Base-by-base conservation (phyloP, 92 coral and sea anemone species). In the Zoanthus sociatus region DNA sequence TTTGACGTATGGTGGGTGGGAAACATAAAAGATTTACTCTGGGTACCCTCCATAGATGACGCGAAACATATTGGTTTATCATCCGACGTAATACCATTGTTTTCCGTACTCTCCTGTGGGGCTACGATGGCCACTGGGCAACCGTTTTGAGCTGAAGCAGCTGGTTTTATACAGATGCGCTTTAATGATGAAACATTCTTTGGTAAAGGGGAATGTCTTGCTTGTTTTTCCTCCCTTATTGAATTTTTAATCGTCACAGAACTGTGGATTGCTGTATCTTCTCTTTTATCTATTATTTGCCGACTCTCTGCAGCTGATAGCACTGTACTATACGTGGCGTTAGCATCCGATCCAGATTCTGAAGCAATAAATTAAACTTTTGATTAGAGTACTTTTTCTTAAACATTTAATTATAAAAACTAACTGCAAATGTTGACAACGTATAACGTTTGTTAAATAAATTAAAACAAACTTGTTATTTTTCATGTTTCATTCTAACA, bases 71-170 rank as follows among this genome's bases (percentile, higher is more conserved):
- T 66, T 6, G 46, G 18, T 81, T 46, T 81, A 73, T 13, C 53
- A 37, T 81, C 66, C 66, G 85, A 11, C 18, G 61, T 64, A n/a
- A 18, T 32, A 20, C 7, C 31, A 20, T 70, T 7, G 66, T 37
- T 64, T 17, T 6, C 85, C 14, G 47, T 9, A 10, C 42, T 78
- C n/a, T 30, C 71, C 53, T 64, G 70, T 33, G 85, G 85, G 1
- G 85, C 67, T 63, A 81, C 85, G 3, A 81, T 47, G 26, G 85
- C 85, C 20, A 64, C 85, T 21, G 85, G 85, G 58, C 85, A 81
- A 13, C 45, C 21, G 12, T 6, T 63, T 50, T 81, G 85, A 0
- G 61, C 63, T 13, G 85, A 9, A 55, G 46, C 5, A 9, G 75
- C 20, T 46, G 63, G 9, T 21, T 81, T 81, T 46, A 81, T 53